Conservation (phyloP, 2,797 vertebrate genomes). For the Apogon talboti region DNA sequence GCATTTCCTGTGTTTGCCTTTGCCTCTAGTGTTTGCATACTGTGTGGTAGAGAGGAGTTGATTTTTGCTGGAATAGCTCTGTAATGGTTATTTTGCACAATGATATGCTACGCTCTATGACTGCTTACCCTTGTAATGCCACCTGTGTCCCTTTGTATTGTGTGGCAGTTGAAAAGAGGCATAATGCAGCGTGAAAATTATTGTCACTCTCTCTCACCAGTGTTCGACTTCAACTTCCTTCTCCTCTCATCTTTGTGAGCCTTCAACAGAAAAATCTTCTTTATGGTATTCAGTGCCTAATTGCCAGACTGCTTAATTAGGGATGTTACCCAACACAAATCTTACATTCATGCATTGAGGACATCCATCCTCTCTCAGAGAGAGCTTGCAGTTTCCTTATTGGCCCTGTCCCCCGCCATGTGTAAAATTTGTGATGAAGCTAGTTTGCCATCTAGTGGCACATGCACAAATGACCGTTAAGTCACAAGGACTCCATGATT, state of each 20-base stretch:
- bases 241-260: constrained; percentile 59
- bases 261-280: constrained; percentile 65
- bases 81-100: constrained; percentile 62
- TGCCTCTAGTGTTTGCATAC: constrained; percentile 61
- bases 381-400: constrained; percentile 62
- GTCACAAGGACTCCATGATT: constrained; percentile 53
- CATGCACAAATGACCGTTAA: constrained; percentile 40
- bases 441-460: constrained; percentile 87
- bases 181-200: constrained; percentile 58
- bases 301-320: constrained; percentile 82
- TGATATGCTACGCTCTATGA: constrained; percentile 49
- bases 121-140: constrained; percentile 60
- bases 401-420: constrained; percentile 44
- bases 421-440: constrained; percentile 71
- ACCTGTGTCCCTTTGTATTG: constrained; percentile 72
- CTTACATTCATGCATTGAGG: constrained; percentile 81
- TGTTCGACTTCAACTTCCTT: constrained; percentile 52
- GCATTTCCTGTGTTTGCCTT: constrained; percentile 63
- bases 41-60: constrained; percentile 42
- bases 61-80: constrained; percentile 58
- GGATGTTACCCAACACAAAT: constrained; percentile 81
- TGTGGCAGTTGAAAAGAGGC: constrained; percentile 63
- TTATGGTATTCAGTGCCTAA: constrained; percentile 75
- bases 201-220: constrained; percentile 52
- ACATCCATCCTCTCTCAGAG: constrained; percentile 75